phyloP scores from a whole-genome alignment of 2,888 invertebrate genomes.

The Frankliniella fusca region DNA sequence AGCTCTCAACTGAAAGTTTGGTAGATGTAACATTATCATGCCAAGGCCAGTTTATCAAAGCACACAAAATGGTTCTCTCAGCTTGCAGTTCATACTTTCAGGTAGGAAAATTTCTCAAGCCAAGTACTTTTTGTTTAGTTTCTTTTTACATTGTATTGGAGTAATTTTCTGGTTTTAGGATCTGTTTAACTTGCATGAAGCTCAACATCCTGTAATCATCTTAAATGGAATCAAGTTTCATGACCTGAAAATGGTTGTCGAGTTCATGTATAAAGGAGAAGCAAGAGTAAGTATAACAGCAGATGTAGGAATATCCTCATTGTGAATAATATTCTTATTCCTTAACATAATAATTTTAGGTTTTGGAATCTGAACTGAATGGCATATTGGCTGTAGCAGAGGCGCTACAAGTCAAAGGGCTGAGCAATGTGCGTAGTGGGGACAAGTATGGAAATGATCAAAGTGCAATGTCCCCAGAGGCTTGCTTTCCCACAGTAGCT shows the following conservation, averaged over 20 bases:
- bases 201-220: conserved; percentile 49
- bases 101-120: conserved; percentile 41
- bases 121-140: conserved; percentile 28
- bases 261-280: conserved; percentile 53
- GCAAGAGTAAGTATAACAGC: conserved; percentile 45
- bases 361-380: conserved; percentile 49
- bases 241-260: conserved; percentile 49
- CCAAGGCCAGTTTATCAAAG: conserved; percentile 50
- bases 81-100: conserved; percentile 52
- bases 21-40: conserved; percentile 52
- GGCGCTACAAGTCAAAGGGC: conserved; percentile 51
- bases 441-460: conserved; percentile 41
- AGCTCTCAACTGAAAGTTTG: conserved; percentile 47
- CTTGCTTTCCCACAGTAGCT: not conserved
- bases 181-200: conserved; percentile 47
- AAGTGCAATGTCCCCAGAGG: conserved; percentile 40
- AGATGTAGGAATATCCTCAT: conserved; percentile 1
- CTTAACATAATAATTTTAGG: conserved; percentile 35
- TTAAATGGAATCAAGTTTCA: conserved; percentile 48
- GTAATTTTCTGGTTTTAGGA: conserved; percentile 43
- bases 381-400: conserved; percentile 49
- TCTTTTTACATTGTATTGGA: not conserved
- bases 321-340: conserved; percentile 12
- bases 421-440: conserved; percentile 46
- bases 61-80: conserved; percentile 52